Base-by-base conservation (phyloP, 1,140 invertebrate species). In the Conus ventricosus region DNA sequence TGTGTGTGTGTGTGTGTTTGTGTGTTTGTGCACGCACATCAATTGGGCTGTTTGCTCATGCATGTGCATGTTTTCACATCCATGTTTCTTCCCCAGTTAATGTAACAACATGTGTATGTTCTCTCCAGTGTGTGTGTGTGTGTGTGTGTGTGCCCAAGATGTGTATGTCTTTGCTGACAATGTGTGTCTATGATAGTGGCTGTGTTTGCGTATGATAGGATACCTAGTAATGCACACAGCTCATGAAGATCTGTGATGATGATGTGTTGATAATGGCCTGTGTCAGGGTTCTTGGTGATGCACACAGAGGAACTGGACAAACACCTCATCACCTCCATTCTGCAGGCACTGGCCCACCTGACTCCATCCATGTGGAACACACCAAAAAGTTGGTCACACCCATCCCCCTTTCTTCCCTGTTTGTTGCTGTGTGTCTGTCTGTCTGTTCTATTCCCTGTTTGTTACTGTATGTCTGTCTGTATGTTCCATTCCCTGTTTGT, bases 231-330 rank as follows among this genome's bases (percentile, higher is more conserved):
- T 60, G 57, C 57, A 60, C 57, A 60, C 57, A 60, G 57, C 8
- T 11, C 8, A 60, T 15, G 8, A 11, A 0, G 57, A 60, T 20
- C 11, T 71, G 67, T 71, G 67, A n/a, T 23, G 20, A 7, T 60
- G 57, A 71, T 71, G 67, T 71, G 67, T 71, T 39, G 39, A 39
- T 39, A 39, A 39, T 39, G 39, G 39, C 39, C 39, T 39, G 39
- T 39, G 39, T 23, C 86, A 94, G 94, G 94, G 57, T 92, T 94
- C 82, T 82, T 95, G 78, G 92, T 94, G 39, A 95, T 97, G 93
- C 97, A 97, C 92, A 96, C 96, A 90, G 96, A 97, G 91, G 95
- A 94, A 81, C 92, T 92, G 87, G 95, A 94, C 89, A 87, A 91
- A 60, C 87, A 75, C 51, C 87, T 94, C 17, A 91, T 94, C 57